Evolutionary conservation across 2,113 vertebrate genomes (phyloP).

Genomic region (Pygoscelis adeliae): DNA sequence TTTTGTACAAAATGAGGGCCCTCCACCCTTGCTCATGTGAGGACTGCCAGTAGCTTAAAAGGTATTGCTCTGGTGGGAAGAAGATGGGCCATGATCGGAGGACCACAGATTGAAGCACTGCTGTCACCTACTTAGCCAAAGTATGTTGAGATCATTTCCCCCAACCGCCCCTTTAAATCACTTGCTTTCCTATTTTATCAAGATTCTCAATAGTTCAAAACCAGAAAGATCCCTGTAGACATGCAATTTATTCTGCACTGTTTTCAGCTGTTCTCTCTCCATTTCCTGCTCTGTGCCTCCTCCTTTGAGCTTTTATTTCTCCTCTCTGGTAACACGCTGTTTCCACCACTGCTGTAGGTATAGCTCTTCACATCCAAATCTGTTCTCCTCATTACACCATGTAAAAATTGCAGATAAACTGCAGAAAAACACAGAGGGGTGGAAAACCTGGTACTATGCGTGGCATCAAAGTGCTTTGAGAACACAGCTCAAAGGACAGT

Average conservation of each 20-base stretch:
- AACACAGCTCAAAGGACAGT: slow-evolving; percentile 33
- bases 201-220: background rate
- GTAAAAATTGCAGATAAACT: background rate
- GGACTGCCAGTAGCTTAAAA: background rate
- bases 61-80: background rate
- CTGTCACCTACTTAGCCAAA: background rate
- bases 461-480: slow-evolving; percentile 15
- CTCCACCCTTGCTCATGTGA: background rate
- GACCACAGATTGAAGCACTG: background rate
- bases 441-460: background rate
- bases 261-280: background rate
- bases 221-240: background rate
- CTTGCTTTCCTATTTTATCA: background rate
- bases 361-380: background rate
- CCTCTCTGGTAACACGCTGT: background rate
- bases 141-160: background rate
- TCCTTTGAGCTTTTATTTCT: background rate
- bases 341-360: background rate
- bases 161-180: background rate
- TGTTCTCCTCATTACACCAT: background rate
- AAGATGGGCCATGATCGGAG: background rate
- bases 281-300: background rate
- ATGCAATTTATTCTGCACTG: background rate
- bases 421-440: background rate
- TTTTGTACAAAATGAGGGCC: background rate